Evolutionary conservation across 2,113 vertebrate genomes (phyloP), one percentile per base, ranked within the genome.

Genomic region (Thamnophis sirtalis): DNA sequence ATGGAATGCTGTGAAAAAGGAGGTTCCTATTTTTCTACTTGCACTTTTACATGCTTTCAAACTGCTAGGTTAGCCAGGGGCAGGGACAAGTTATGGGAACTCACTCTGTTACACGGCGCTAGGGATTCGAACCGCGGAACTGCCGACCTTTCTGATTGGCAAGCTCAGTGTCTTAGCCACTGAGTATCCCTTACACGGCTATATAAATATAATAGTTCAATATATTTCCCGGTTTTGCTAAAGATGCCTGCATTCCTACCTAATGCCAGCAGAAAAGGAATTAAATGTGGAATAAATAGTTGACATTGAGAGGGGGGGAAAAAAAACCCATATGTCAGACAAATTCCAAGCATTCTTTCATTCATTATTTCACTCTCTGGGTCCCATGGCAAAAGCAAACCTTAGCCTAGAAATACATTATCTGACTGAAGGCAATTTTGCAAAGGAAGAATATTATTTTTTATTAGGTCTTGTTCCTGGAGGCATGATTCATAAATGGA

Each of bases 401-500:
- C 92, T 63, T 5, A 26, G 0, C 53, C 68, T 89, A 38, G 21
- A 92, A 92, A 58, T 86, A 49, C 60, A 89, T 93, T 93, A 5
- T 63, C 11, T 53, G 68, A 95, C 90, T 80, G 73, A 54, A 92
- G 94, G 0, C n/a, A 58, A 60, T 43, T 51, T 84, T 33, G 55
- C 3, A 88, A 93, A 90, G 89, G 60, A n/a, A 88, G n/a, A 0
- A 49, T 84, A 58, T 93, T 89, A 85, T 92, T 84, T 80, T 89
- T 89, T 89, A 85, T 89, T 89, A 92, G 60, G 54, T 88, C 86
- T 88, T 60, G 21, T 48, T 91, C 87, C 7, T 93, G 15, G 88
- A 90, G n/a, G 84, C 73, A 15, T 73, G 24, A 13, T 96, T 91
- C 56, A 73, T 89, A 90, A 85, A 58, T 92, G 33, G 88, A 87